Evolutionary conservation across 2,113 vertebrate species (phyloP).

Genomic region (Ondatra zibethicus): DNA sequence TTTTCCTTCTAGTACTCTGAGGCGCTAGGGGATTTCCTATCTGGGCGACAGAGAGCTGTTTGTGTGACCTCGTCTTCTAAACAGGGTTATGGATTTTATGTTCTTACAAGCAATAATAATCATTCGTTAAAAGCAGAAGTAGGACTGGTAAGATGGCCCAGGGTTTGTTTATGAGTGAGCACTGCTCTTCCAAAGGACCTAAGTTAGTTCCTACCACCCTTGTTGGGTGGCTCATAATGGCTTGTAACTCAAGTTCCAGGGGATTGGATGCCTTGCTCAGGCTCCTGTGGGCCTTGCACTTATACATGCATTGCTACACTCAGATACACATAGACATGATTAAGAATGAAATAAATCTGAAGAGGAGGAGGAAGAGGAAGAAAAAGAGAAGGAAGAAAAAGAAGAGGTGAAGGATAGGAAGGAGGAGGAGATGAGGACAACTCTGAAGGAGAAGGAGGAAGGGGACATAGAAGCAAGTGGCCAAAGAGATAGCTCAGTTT

Average conservation of each 20-base stretch:
- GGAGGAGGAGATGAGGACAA: neutral
- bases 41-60: slow-evolving; percentile 34
- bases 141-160: neutral
- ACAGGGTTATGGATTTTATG: slow-evolving; percentile 6
- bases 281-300: neutral
- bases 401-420: neutral
- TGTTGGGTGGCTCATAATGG: neutral
- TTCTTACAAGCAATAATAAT: neutral
- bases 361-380: neutral
- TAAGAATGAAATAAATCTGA: neutral
- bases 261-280: neutral
- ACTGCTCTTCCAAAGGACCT: neutral
- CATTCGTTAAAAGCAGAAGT: neutral
- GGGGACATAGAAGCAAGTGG: neutral
- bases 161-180: neutral
- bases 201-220: neutral
- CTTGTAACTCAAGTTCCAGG: neutral
- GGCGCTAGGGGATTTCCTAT: slow-evolving; percentile 7
- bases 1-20: slow-evolving; percentile 43
- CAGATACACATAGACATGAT: neutral
- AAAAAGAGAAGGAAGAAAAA: neutral
- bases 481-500: neutral
- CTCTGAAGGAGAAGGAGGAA: neutral
- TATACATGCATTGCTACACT: no score
- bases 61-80: slow-evolving; percentile 51